Conservation (phyloP, 2,797 vertebrate species). For the Lacerta bilineata region DNA sequence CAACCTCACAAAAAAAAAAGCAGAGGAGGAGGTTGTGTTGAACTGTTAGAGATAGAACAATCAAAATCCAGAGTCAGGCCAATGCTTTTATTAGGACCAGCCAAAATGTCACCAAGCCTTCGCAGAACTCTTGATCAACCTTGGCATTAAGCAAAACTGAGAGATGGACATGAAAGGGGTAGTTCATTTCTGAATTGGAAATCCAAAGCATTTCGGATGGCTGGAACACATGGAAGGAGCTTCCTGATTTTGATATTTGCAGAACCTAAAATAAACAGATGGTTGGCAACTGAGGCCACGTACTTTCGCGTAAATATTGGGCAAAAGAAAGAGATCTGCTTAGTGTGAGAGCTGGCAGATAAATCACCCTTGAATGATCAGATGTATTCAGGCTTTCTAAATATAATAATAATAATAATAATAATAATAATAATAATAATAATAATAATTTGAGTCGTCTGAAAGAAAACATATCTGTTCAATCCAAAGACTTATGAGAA, state of each 20-base stretch:
- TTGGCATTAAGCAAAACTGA: not conserved
- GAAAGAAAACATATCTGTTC: constrained; percentile 56
- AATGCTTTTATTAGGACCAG: not conserved
- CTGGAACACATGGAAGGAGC: constrained; percentile 50
- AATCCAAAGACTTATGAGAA: constrained; percentile 48
- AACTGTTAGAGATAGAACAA: not conserved
- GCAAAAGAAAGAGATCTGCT: constrained; percentile 39
- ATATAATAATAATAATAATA: no score
- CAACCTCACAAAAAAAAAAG: no score
- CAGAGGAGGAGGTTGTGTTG: not conserved
- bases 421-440: no score
- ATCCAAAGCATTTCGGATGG: constrained; percentile 1
- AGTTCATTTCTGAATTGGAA: constrained; percentile 27
- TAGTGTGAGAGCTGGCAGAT: not conserved
- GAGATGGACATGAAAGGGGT: constrained; percentile 38
- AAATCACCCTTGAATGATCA: constrained; percentile 42
- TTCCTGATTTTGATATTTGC: constrained; percentile 23
- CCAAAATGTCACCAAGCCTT: not conserved
- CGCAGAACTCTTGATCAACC: not conserved
- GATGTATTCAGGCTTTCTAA: constrained; percentile 21
- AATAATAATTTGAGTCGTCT: constrained; percentile 10
- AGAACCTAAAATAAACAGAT: constrained; percentile 56
- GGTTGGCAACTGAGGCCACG: constrained; percentile 53
- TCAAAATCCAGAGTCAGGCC: not conserved
- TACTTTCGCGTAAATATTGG: not conserved